These are phyloP conservation scores for Scaptodrosophila lebanonensis DNA, from an alignment of 1,140 invertebrate species.

Conservation along the genomic window DNA sequence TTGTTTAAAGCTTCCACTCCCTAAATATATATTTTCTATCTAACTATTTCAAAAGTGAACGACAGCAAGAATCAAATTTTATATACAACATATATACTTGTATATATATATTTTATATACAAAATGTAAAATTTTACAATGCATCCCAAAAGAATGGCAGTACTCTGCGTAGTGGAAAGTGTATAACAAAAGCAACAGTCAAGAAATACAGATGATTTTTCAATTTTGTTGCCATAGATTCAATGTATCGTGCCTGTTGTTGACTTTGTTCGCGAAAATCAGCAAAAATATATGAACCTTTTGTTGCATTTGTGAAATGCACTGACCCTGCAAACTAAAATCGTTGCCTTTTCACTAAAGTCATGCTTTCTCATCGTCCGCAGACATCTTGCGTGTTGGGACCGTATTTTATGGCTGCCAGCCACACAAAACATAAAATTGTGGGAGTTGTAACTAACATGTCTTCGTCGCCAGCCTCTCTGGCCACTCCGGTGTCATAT, in stretches of 20 bases:
- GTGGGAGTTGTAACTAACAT: constrained; percentile 52
- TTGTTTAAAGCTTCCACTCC: no score
- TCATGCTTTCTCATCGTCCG: no score
- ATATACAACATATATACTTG: no score
- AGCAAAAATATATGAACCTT: constrained; percentile 39
- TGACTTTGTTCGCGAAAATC: no score
- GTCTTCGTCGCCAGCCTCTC: constrained; percentile 41
- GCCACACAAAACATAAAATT: constrained; percentile 41
- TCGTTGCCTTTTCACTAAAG: neutral
- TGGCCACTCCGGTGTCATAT: constrained; percentile 51
- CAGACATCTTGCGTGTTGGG: no score
- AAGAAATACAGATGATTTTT: constrained; percentile 24
- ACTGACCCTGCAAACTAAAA: constrained; percentile 15
- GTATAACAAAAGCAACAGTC: neutral
- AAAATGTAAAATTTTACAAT: constrained; percentile 14
- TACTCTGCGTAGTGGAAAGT: no score
- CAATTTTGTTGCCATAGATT: constrained; percentile 25
- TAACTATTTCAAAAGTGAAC: no score
- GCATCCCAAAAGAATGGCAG: no score
- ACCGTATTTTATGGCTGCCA: constrained; percentile 36
- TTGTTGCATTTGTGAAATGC: constrained; percentile 35
- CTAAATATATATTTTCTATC: no score
- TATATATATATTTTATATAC: no score
- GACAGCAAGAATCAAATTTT: constrained; percentile 14
- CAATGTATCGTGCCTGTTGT: no score